Evolutionary conservation across 2,113 vertebrate species (phyloP), one percentile per base, ranked within the genome.

Genomic region (Xyliphius kryptos): DNA sequence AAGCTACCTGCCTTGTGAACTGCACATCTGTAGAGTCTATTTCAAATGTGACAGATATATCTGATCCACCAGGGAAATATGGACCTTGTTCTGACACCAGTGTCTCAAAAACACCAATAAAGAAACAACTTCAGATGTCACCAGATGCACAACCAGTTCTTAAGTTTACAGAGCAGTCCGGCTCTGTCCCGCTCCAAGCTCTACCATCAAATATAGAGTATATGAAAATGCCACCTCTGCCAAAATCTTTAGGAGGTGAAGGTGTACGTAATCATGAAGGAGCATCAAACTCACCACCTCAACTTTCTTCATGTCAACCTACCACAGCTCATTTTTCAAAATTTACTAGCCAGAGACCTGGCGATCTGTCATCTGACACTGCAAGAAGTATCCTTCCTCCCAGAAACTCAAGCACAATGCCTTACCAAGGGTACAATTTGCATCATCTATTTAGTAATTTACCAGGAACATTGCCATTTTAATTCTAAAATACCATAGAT

Each of bases 311-410:
- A 6, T 60, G 47, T 2, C 49, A 9, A 13, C 56, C 49, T 54
- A 9, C 53, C 13, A 19, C 19, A 3, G 76, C 84, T 19, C 2
- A 48, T n/a, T 71, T 83, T 0, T 79, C 76, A 53, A 80, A 57
- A 1, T 82, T 81, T 73, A 80, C 70, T 59, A 80, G 59, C 68
- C 79, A 74, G 67, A 81, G 77, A 22, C 80, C 80, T 0, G 13
- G 52, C 2, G 54, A 79, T 41, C 49, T 85, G 1, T 72, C 70
- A 3, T n/a, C 60, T 0, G 1, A 46, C 0, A 41, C 5, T 46
- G 66, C 63, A 4, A 41, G 46, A 32, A 56, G 15, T 60, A 71
- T 49, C 51, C 21, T 47, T n/a, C 22, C 74, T 51, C 49, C 41
- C 47, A 58, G 73, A 71, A 70, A 63, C 5, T 22, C 12, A 11